Conservation (phyloP, 2,888 invertebrate genomes). For the Adelognathus sp. region DNA sequence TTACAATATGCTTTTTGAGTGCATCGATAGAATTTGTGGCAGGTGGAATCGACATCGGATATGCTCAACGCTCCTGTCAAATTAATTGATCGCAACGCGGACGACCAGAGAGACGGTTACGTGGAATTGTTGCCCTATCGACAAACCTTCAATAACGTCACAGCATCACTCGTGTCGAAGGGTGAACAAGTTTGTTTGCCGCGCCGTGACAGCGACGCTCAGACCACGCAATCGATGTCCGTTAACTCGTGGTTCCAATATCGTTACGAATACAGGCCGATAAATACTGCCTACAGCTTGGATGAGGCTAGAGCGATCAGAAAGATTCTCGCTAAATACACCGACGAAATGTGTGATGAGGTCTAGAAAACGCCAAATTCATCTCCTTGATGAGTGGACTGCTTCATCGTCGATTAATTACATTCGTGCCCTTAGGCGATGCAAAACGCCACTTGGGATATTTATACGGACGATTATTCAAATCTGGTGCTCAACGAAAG, state of each 20-base stretch:
- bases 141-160: slow-evolving; percentile 83
- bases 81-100: slow-evolving; percentile 83
- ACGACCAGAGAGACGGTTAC: slow-evolving; percentile 86
- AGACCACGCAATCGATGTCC: slow-evolving; percentile 87
- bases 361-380: slow-evolving; percentile 57
- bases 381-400: background rate
- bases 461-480: slow-evolving; percentile 85
- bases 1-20: background rate
- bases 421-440: slow-evolving; percentile 39
- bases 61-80: slow-evolving; percentile 74
- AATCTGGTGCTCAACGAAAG: slow-evolving; percentile 81
- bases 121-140: slow-evolving; percentile 84
- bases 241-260: slow-evolving; percentile 88
- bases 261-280: slow-evolving; percentile 78
- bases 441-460: slow-evolving; percentile 80
- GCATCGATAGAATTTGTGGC: background rate
- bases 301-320: slow-evolving; percentile 72
- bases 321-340: slow-evolving; percentile 69
- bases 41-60: slow-evolving; percentile 66
- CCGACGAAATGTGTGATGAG: slow-evolving; percentile 71
- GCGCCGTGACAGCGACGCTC: slow-evolving; percentile 82
- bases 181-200: slow-evolving; percentile 84
- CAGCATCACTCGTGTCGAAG: slow-evolving; percentile 83
- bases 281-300: slow-evolving; percentile 68
- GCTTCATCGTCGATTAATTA: background rate